Evolutionary conservation across 1,140 invertebrate species (phyloP), one percentile per base, ranked within the genome.

Genomic region (Drosophila jambulina): DNA sequence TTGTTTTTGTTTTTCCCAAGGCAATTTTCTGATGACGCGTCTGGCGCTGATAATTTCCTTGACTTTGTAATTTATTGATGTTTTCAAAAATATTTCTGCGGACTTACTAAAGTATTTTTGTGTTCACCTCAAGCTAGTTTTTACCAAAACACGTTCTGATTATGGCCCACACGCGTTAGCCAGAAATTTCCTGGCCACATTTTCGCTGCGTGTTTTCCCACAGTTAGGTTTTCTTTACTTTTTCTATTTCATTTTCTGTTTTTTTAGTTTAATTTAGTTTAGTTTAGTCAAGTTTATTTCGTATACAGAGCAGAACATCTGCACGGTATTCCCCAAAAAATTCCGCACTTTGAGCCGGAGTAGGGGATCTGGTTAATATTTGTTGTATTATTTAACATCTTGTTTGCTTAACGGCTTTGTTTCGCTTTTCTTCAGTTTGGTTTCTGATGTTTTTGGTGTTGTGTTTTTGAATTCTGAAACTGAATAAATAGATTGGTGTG

Each of bases 51-150:
- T 81, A 78, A 84, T 84, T 84, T 84, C 82, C 82, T 84, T 84
- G 82, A 84, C 78, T 85, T 61, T 81, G 82, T 84, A 84, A 85
- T 84, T 84, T 84, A 84, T 84, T 69, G 82, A 64, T 84, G 82
- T 84, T 84, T 84, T 84, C 64, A 81, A 78, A 76, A 71, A 84
- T 80, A 76, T 65, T 62, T 75, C n/a, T 1, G 25, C 10, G 29
- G 27, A 21, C 59, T 34, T 27, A 46, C 45, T 27, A 34, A 13
- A 59, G 15, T 60, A 40, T 64, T 32, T 64, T 32, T 34, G n/a
- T 58, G 40, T 17, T n/a, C 43, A 34, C 32, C 34, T 42, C 13
- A 51, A 36, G 57, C 72, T 74, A 74, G 69, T 75, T 74, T 68
- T 62, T 42, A 64, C 46, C 15, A 48, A 46, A 75, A 65, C 80